These are phyloP conservation scores for Acanthiza pusilla DNA, from an alignment of 2,797 vertebrate species.

Conservation along the genomic window DNA sequence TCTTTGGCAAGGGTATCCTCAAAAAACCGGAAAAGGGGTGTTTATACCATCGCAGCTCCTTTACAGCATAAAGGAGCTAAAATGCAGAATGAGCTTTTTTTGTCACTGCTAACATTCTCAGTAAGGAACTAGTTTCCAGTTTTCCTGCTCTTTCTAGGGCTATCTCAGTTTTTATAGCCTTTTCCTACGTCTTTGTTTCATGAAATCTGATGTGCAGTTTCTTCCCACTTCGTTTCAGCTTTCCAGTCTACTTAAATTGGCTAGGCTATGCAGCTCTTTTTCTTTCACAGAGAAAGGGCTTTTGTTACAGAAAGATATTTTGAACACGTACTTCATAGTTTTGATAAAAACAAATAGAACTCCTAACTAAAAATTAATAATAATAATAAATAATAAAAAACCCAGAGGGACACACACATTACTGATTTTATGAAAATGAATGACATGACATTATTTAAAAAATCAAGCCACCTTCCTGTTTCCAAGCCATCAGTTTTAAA, in stretches of 20 bases:
- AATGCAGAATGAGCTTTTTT: neutral
- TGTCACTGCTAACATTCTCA: neutral
- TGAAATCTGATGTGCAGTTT: neutral
- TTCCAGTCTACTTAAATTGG: neutral
- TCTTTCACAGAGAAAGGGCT: neutral
- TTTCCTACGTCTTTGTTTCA: neutral
- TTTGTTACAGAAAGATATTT: neutral
- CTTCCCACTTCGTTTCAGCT: neutral
- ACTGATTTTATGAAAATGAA: neutral
- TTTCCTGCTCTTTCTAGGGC: neutral
- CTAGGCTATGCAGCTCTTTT: neutral
- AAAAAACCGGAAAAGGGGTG: neutral
- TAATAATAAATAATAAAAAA: no score
- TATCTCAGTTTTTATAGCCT: neutral
- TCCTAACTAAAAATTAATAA: neutral
- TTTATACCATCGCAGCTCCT: neutral
- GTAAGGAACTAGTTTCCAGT: neutral
- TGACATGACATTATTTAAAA: neutral
- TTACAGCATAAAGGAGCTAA: neutral
- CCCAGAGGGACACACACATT: fast-evolving
- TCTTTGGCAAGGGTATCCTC: neutral
- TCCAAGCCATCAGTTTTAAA: neutral
- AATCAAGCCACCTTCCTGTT: neutral
- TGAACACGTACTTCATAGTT: neutral
- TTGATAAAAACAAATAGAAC: neutral